Base-by-base conservation (phyloP, 2,888 invertebrate species). In the Eilema depressum region DNA sequence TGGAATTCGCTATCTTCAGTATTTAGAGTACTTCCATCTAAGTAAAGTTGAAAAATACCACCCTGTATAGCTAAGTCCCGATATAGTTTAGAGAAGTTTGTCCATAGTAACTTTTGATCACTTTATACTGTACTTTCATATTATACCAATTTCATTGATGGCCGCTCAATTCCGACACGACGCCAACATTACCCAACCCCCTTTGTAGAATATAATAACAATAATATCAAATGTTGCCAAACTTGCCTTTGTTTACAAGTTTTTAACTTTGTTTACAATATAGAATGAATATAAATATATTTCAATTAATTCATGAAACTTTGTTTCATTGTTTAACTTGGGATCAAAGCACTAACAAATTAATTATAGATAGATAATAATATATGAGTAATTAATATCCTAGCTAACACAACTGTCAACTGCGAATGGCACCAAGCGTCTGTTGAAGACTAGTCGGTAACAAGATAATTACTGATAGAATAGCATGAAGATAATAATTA, bases 371-470 rank as follows among this genome's bases (percentile, higher is more conserved):
- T 62, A 56, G 23, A 25, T 25, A 53, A 63, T 4, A 4, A 30
- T 4, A 4, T 57, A 57, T 41, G 17, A 41, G 57, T 26, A 63
- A 59, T 68, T 63, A 41, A 47, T 26, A 28, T 37, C 33, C 33
- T 59, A 33, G 30, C 25, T 26, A 33, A 26, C 30, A 28, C 37
- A 53, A 28, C 57, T 63, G 63, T 47, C 37, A 33, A 37, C 62
- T 68, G 57, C 41, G 63, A 57, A 37, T 4, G 20, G n/a, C 57
- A 63, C 56, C 59, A 63, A 3, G 14, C 12, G 25, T 63, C 53
- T 63, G 41, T 41, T 59, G 56, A 57, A 59, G 41, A 63, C 57
- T 56, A 33, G 26, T 37, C 37, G 25, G 37, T 63, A 57, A 68
- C 33, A 20, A 25, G 25, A 20, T 10, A 10, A 10, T 53, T 53